Base-by-base conservation (phyloP, 2,797 vertebrate genomes). In the Iguana delicatissima region DNA sequence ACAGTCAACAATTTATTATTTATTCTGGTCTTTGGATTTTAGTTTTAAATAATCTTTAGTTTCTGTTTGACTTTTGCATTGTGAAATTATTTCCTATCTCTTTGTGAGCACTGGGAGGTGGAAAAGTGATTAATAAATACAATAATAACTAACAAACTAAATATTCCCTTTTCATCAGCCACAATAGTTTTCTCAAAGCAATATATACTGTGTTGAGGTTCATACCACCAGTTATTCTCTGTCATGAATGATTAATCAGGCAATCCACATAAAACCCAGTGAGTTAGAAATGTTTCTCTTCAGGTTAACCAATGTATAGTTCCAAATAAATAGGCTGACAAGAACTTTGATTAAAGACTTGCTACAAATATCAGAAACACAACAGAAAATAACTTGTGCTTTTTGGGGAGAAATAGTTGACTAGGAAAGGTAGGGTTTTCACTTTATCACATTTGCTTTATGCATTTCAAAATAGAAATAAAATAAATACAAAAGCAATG, bases 221-320 rank as follows among this genome's bases (percentile, higher is more conserved):
- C 79, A 83, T 86, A 85, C 42, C 42, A 81, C 79, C 74, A 42
- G 72, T 82, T 86, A 76, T 64, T 82, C 57, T 52, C 55, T 82
- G 38, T 62, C 79, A 59, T 29, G 67, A 81, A 86, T 82, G 38
- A 82, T 90, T 86, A 74, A 81, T 81, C 84, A 86, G 74, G 55
- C 72, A 81, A 82, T 76, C 38, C 55, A 81, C 64, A 76, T 87
- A 64, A 90, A 85, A 76, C 26, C 46, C 59, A 85, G 52, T 46
- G 35, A 86, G 69, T 87, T 59, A 90, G 79, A 90, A 90, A 87
- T 59, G 80, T 72, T 88, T 84, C 62, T 84, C 86, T 76, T 84
- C 86, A 84, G n/a, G 35, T 73, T 88, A 77, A 55, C 42, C 26
- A 77, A 69, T 59, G 72, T 32, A 52, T 24, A 35, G 46, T 82